Base-by-base conservation (phyloP, 2,797 vertebrate genomes). In the Acomys russatus region DNA sequence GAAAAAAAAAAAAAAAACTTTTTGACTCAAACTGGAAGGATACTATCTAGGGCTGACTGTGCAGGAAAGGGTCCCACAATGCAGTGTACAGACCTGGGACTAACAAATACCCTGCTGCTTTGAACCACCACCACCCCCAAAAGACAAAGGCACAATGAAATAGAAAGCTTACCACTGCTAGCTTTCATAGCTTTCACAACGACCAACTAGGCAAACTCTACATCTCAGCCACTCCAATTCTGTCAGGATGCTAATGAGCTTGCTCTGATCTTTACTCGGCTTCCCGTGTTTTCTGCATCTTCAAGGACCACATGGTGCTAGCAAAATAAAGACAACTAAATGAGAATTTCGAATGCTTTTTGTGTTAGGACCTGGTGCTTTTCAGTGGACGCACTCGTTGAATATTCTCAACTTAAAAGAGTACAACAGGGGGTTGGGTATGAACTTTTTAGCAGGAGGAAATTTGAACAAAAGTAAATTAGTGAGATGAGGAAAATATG, bases 261-360 rank as follows among this genome's bases (percentile, higher is more conserved):
- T 98, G 99, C 99, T 99, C 99, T 99, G 99, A 99, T 99, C 99
- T 99, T 99, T 99, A 99, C 99, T 99, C 98, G 98, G 99, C 99
- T 99, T 99, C 99, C 99, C 99, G 98, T 99, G 99, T 99, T 99
- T 99, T 99, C 99, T 99, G 99, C 99, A 99, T 99, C 99, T 99
- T 99, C 99, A 99, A 99, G 99, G 99, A 99, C 99, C 99, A 99
- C 99, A 99, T 99, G 99, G 99, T 97, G 99, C 99, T 99, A 98
- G 99, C 99, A 99, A 99, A 99, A 99, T 99, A 99, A 99, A 99
- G 99, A 99, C 99, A 99, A 99, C 99, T 99, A 99, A 99, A 99
- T 99, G 99, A 99, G 99, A 99, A 99, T 99, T 99, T 99, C 99
- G 98, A 99, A 99, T 98, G 99, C 99, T 99, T 99, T 99, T 99